Conservation (phyloP, 2,888 invertebrate species). For the Geophilus truncorum region DNA sequence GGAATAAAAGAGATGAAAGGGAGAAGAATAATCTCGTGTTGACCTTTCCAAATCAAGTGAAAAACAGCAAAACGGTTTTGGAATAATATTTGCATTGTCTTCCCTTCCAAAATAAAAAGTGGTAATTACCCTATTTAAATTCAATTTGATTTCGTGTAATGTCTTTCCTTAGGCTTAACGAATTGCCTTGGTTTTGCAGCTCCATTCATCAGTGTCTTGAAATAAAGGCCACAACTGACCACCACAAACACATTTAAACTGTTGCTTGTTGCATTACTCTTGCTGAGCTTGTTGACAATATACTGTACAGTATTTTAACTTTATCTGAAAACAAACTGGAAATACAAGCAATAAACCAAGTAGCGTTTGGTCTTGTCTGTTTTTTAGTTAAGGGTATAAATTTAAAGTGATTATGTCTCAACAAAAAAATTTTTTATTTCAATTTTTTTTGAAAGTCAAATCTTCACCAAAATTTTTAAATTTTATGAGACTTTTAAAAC, state of each 20-base stretch:
- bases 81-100: too few species aligned
- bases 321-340: not conserved
- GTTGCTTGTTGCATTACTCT: not conserved
- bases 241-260: not conserved
- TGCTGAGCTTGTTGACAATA: not conserved
- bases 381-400: too few species aligned
- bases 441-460: too few species aligned
- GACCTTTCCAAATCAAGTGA: not conserved
- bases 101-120: too few species aligned
- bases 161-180: not conserved
- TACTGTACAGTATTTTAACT: not conserved
- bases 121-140: too few species aligned
- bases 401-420: too few species aligned
- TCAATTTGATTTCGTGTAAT: not conserved
- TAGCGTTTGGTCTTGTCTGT: not conserved
- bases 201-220: not conserved
- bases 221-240: not conserved
- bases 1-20: not conserved
- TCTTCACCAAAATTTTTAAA: too few species aligned
- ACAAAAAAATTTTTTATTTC: too few species aligned
- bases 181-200: not conserved
- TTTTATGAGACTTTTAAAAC: too few species aligned
- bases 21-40: not conserved
- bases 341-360: not conserved
- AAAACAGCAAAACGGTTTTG: not conserved